Conservation (phyloP, 2,797 vertebrate genomes). For the Eremophila alpestris region DNA sequence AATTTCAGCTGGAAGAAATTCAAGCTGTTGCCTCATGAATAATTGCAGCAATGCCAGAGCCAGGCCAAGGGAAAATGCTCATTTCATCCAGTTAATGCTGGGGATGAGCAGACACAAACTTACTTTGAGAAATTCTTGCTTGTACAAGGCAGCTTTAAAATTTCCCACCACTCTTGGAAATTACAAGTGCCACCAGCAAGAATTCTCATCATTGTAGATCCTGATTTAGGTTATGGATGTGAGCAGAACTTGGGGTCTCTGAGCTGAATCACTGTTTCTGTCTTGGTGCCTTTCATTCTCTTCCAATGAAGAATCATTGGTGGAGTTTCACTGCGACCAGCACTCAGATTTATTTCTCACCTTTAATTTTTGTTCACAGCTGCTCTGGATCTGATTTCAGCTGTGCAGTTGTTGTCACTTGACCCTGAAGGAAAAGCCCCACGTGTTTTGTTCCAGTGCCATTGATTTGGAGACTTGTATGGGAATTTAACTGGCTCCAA, state of each 20-base stretch:
- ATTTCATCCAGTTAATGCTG: background rate
- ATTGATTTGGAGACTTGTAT: background rate
- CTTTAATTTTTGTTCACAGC: background rate
- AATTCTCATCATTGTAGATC: background rate
- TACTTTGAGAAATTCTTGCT: background rate
- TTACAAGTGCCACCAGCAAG: background rate
- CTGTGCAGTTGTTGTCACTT: background rate
- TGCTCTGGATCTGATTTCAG: background rate
- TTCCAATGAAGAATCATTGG: background rate
- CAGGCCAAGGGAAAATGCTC: background rate
- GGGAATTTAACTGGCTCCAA: background rate
- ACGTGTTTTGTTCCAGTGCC: accelerated
- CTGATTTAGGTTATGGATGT: background rate
- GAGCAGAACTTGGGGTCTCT: background rate
- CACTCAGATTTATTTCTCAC: background rate
- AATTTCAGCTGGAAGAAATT: background rate
- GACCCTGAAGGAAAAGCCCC: background rate
- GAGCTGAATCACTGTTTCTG: background rate
- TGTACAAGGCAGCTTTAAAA: background rate
- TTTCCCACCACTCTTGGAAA: background rate
- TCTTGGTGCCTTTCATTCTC: background rate
- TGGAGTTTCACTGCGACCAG: background rate
- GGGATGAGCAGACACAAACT: background rate
- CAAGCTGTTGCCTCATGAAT: background rate
- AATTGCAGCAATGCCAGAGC: background rate